These are phyloP conservation scores for Embiotoca jacksoni DNA, from an alignment of 2,113 vertebrate species.

Conservation along the genomic window DNA sequence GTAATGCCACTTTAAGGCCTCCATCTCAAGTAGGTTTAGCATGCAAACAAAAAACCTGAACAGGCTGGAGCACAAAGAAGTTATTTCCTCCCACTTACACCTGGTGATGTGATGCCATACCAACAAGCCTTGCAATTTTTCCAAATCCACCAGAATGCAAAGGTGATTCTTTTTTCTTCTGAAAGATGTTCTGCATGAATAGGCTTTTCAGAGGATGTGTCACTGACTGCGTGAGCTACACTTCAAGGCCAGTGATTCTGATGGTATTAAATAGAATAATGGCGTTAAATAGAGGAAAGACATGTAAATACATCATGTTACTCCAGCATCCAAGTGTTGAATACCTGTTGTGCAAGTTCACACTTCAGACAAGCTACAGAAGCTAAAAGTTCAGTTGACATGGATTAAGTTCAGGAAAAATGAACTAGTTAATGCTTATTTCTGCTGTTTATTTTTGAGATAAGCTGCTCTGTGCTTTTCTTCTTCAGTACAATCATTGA, in stretches of 20 bases:
- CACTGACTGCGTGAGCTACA: neutral
- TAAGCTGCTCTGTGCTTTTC: too few relatives aligned
- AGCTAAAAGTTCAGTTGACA: too few relatives aligned
- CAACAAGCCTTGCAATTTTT: neutral
- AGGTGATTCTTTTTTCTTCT: neutral
- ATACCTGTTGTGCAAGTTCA: neutral
- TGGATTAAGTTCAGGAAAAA: too few relatives aligned
- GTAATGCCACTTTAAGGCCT: neutral
- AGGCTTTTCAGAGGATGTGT: constrained; percentile 4
- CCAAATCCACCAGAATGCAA: neutral
- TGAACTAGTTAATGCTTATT: too few relatives aligned
- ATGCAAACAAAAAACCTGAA: constrained; percentile 1
- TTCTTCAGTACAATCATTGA: too few relatives aligned
- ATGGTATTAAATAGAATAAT: constrained; percentile 3
- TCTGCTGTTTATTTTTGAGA: too few relatives aligned
- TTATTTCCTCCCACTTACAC: neutral
- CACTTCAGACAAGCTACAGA: too few relatives aligned
- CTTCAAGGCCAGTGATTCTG: constrained; percentile 1
- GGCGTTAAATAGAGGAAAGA: constrained; percentile 11
- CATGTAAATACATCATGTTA: constrained; percentile 6
- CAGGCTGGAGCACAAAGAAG: neutral
- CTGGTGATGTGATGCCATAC: neutral
- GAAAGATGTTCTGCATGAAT: constrained; percentile 10
- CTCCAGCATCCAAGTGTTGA: neutral
- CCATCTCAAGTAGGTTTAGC: neutral